phyloP scores from a whole-genome alignment of 2,888 invertebrate species.

The Rhingia campestris region DNA sequence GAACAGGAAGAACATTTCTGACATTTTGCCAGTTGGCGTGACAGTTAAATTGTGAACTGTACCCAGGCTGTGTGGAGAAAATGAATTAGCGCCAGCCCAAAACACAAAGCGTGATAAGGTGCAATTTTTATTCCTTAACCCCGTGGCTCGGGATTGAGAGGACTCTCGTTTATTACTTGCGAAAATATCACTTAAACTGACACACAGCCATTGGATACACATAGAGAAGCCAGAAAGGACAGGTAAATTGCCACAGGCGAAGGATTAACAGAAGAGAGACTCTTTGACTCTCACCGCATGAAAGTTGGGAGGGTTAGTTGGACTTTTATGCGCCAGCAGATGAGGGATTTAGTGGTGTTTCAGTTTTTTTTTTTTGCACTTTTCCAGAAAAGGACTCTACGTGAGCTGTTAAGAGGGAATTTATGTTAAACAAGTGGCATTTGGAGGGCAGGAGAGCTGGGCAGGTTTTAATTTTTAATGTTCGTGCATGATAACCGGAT shows the following conservation, averaged over 20 bases:
- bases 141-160: constrained; percentile 13
- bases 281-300: not conserved
- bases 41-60: constrained; percentile 66
- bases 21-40: constrained; percentile 73
- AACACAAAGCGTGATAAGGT: constrained; percentile 65
- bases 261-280: constrained; percentile 42
- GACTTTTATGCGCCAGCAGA: constrained; percentile 29
- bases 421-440: constrained; percentile 34
- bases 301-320: constrained; percentile 28
- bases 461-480: constrained; percentile 42
- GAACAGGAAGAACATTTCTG: constrained; percentile 58
- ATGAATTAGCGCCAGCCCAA: constrained; percentile 47
- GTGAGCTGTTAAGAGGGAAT: constrained; percentile 32
- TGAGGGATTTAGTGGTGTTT: constrained; percentile 50
- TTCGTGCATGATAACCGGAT: constrained; percentile 48
- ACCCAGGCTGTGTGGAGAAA: constrained; percentile 31
- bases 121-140: constrained; percentile 54
- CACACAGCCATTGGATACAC: constrained; percentile 16
- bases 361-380: not conserved
- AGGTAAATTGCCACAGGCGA: constrained; percentile 47
- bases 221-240: constrained; percentile 6
- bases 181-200: constrained; percentile 72
- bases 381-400: constrained; percentile 35
- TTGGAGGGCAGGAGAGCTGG: not conserved
- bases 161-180: constrained; percentile 61